phyloP scores from a whole-genome alignment of 2,888 invertebrate genomes.

The Lasioglossum figueresi region DNA sequence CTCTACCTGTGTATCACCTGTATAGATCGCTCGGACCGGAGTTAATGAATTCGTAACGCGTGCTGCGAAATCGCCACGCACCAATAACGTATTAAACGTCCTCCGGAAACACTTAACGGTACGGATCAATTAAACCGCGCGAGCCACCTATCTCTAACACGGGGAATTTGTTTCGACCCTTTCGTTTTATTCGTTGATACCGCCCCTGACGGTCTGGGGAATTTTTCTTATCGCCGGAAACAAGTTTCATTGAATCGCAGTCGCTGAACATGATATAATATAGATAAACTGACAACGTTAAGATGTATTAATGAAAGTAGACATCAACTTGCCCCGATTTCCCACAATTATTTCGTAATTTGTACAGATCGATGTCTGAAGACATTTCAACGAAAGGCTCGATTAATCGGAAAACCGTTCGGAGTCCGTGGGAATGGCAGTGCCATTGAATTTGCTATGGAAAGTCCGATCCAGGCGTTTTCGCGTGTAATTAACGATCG shows the following conservation, averaged over 20 bases:
- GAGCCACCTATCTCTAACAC: background rate
- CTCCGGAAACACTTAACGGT: slow-evolving; percentile 43
- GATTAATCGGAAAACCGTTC: background rate
- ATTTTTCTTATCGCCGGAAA: background rate
- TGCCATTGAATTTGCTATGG: background rate
- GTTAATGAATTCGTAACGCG: slow-evolving; percentile 59
- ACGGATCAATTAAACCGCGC: slow-evolving; percentile 42
- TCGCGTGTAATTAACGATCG: background rate
- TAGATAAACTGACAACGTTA: background rate
- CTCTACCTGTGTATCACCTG: slow-evolving; percentile 3
- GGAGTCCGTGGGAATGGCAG: background rate
- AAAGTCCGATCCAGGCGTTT: background rate
- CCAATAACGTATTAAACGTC: slow-evolving; percentile 40
- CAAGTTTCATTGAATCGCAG: background rate
- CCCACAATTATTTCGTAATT: background rate
- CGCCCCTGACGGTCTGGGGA: background rate
- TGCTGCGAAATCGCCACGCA: slow-evolving; percentile 39
- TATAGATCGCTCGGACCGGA: slow-evolving; percentile 21
- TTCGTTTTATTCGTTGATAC: background rate
- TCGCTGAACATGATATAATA: background rate
- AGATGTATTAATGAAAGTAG: too few relatives aligned
- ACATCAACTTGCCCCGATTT: background rate
- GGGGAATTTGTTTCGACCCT: slow-evolving; percentile 1
- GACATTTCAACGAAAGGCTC: background rate
- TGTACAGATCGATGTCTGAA: background rate